Base-by-base conservation (phyloP, 2,888 invertebrate species). In the Sussaba pulchella region DNA sequence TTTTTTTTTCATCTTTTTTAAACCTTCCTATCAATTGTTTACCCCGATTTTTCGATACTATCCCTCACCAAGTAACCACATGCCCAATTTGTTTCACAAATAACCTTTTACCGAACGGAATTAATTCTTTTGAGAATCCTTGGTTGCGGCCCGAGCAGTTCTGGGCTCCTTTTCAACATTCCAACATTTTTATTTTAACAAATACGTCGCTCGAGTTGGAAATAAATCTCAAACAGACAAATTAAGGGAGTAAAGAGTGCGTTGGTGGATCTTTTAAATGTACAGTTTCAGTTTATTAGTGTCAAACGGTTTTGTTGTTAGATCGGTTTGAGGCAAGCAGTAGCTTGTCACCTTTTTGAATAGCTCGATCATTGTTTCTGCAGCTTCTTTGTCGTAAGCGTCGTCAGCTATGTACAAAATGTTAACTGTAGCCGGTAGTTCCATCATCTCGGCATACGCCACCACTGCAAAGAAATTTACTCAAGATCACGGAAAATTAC, bases 381-480 rank as follows among this genome's bases (percentile, higher is more conserved):
- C 87, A 54, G 86, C 89, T 78, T 83, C 81, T 0, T 89, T 89
- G 77, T 92, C 91, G 17, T 92, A 80, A 45, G 81, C 84, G 78
- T 90, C 91, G 67, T 85, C 88, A 26, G 91, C 89, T 9, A 86
- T 83, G 75, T 92, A 92, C 26, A 92, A 85, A 61, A 91, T 72
- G 54, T 91, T 90, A 41, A 91, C 81, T 67, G 87, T 81, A 24
- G 89, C 88, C 19, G 89, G 82, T 43, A 87, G 66, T 17, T 86
- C 82, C 82, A 85, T 81, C 26, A 90, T 72, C 82, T 92, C 90
- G 8, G 92, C 89, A 52, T 88, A 89, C 5, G 90, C 86, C 36
- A 92, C 74, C 21, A 90, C 92, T 92, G 85, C 70, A 89, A 85
- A 64, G 17, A 78, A 6, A 31, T 54, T 66, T 57, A 1, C 6